Evolutionary conservation across 2,888 invertebrate species (phyloP).

Genomic region (Nomada lathburiana): DNA sequence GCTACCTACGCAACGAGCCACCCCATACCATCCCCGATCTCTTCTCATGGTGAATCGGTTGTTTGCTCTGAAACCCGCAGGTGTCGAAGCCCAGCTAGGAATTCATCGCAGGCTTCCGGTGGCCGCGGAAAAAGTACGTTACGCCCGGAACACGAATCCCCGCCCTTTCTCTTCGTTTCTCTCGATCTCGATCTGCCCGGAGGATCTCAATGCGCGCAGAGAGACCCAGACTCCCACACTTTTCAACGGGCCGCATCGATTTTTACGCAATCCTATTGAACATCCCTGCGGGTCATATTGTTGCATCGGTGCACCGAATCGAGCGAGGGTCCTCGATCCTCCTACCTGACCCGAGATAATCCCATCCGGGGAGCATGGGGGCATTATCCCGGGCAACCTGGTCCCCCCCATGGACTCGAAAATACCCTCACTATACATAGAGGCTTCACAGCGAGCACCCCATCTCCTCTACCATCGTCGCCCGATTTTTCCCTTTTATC

Average conservation of each 20-base stretch:
- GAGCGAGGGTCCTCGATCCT: constrained; percentile 41
- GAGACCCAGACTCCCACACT: constrained; percentile 76
- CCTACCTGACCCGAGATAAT: constrained; percentile 83
- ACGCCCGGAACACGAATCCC: constrained; percentile 26
- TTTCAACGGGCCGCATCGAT: constrained; percentile 62
- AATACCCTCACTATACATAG: constrained; percentile 58
- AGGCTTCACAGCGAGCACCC: constrained; percentile 58
- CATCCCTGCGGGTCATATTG: constrained; percentile 70
- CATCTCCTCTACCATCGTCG: constrained; percentile 32
- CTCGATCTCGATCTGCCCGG: constrained; percentile 20
- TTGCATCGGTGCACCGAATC: constrained; percentile 58
- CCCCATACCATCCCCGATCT: neutral
- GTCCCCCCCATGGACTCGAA: constrained; percentile 74
- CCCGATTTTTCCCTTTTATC: constrained; percentile 46
- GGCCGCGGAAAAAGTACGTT: constrained; percentile 53
- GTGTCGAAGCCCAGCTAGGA: constrained; percentile 40
- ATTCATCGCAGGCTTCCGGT: constrained; percentile 39
- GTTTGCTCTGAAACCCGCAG: constrained; percentile 32
- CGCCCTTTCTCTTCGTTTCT: constrained; percentile 31
- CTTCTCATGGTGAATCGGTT: constrained; percentile 13
- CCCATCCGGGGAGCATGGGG: constrained; percentile 78
- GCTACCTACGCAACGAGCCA: constrained; percentile 15
- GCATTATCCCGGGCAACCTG: constrained; percentile 71
- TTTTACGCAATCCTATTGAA: constrained; percentile 79
- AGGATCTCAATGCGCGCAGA: constrained; percentile 24